Conservation (phyloP, 2,113 vertebrate species). For the Coracopsis vasa region DNA sequence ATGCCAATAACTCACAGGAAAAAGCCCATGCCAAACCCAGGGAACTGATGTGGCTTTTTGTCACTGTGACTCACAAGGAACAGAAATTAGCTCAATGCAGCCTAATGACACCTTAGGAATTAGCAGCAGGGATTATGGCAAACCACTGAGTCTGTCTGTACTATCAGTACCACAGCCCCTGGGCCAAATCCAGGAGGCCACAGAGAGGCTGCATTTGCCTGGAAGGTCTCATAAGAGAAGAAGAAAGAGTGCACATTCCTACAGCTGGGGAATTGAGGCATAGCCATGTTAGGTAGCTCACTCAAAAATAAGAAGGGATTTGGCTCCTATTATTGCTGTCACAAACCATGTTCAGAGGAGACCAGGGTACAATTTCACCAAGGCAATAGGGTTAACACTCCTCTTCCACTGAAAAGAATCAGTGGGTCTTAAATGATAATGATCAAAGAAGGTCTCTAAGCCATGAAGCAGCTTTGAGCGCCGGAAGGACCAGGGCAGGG, state of each 20-base stretch:
- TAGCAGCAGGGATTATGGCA: conserved; percentile 6
- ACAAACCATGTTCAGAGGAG: fast-evolving
- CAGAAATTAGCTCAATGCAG: not conserved
- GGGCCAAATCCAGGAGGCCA: not conserved
- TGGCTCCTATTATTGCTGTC: not conserved
- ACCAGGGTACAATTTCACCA: not conserved
- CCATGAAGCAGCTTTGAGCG: fast-evolving
- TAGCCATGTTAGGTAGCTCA: fast-evolving
- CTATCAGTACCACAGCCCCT: not conserved
- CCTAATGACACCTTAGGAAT: not conserved
- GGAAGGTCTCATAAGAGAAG: not conserved
- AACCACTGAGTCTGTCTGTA: not conserved
- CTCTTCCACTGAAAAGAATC: not conserved
- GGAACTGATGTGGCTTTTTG: not conserved
- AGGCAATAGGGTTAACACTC: not conserved
- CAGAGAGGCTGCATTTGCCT: not conserved
- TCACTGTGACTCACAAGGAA: not conserved
- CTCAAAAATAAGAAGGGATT: not conserved
- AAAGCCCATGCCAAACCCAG: not conserved
- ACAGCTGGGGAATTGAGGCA: not conserved
- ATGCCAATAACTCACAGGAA: not conserved
- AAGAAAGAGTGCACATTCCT: not conserved
- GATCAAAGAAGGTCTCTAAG: not conserved
- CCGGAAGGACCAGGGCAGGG: not conserved
- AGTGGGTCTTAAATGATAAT: not conserved